A percentile compares a stretch with the other conserved stretches of the same genome.
These are phyloP conservation scores for Carabus problematicus DNA, from an alignment of 2,888 invertebrate genomes.

Conservation along the genomic window DNA sequence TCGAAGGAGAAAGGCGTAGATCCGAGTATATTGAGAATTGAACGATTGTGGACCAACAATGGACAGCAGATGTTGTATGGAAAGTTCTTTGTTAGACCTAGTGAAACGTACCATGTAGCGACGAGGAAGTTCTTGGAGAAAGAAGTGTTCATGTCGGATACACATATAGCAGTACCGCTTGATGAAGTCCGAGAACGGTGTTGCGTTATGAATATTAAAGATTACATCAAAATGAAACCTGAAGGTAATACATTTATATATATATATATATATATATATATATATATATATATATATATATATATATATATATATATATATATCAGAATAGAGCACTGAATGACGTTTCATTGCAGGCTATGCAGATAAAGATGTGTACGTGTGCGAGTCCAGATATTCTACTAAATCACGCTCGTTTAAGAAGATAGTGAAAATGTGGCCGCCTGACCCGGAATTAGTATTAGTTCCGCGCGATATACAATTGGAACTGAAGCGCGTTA, in stretches of 20 bases:
- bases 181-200: constrained; percentile 88
- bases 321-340: too few species aligned
- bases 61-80: constrained; percentile 89
- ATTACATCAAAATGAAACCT: constrained; percentile 90
- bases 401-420: constrained; percentile 87
- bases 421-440: constrained; percentile 84
- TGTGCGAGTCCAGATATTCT: constrained; percentile 92
- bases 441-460: constrained; percentile 68
- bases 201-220: constrained; percentile 91
- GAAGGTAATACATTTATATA: constrained; percentile 63
- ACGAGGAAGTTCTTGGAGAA: constrained; percentile 95
- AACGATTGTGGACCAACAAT: constrained; percentile 86
- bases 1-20: constrained; percentile 71
- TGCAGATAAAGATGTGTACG: constrained; percentile 92
- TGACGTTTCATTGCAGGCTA: constrained; percentile 63
- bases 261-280: not conserved
- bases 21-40: constrained; percentile 82
- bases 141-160: constrained; percentile 95
- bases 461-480: constrained; percentile 74
- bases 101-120: constrained; percentile 95
- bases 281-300: not conserved
- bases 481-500: constrained; percentile 84
- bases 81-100: constrained; percentile 89
- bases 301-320: not conserved
- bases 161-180: constrained; percentile 82